phyloP scores from a whole-genome alignment of 2,113 vertebrate species.

The Bambusicola thoracicus region DNA sequence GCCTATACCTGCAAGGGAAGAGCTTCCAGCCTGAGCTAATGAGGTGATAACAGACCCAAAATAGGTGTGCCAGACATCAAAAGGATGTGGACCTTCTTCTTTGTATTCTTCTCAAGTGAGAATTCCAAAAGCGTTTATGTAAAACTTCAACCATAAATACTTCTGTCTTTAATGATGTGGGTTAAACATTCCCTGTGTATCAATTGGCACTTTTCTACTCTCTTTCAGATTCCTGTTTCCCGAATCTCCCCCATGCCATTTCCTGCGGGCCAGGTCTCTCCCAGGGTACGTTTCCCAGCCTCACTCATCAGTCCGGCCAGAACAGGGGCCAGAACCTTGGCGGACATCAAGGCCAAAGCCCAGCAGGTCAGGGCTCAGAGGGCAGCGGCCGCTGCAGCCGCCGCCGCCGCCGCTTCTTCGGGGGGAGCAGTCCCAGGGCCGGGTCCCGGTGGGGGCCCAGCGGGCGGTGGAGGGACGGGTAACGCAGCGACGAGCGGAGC shows the following conservation, averaged over 20 bases:
- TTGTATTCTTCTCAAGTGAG: fast-evolving
- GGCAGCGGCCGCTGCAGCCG: conserved; percentile 83
- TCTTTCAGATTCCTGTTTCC: conserved; percentile 89
- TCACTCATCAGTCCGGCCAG: conserved; percentile 85
- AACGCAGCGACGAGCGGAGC: conserved; percentile 19
- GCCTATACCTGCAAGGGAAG: fast-evolving
- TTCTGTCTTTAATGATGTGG: fast-evolving
- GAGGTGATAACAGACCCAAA: fast-evolving
- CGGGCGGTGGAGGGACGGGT: conserved; percentile 11
- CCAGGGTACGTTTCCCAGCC: conserved; percentile 83
- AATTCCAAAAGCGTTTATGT: not conserved
- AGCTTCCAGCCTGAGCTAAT: not conserved
- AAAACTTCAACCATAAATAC: fast-evolving
- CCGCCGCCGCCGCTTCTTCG: conserved; percentile 68
- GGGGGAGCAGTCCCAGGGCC: conserved; percentile 83
- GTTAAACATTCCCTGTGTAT: fast-evolving
- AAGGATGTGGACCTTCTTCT: fast-evolving
- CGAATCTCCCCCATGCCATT: conserved; percentile 86
- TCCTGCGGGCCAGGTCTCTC: conserved; percentile 87
- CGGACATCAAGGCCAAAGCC: conserved; percentile 97
- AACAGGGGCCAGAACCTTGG: conserved; percentile 92
- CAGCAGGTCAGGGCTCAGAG: conserved; percentile 91
- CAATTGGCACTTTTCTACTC: not conserved
- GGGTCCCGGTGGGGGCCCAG: conserved; percentile 77
- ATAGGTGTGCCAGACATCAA: fast-evolving